These are phyloP conservation scores for Byasa hedistus DNA, from an alignment of 2,888 invertebrate genomes.

Conservation along the genomic window DNA sequence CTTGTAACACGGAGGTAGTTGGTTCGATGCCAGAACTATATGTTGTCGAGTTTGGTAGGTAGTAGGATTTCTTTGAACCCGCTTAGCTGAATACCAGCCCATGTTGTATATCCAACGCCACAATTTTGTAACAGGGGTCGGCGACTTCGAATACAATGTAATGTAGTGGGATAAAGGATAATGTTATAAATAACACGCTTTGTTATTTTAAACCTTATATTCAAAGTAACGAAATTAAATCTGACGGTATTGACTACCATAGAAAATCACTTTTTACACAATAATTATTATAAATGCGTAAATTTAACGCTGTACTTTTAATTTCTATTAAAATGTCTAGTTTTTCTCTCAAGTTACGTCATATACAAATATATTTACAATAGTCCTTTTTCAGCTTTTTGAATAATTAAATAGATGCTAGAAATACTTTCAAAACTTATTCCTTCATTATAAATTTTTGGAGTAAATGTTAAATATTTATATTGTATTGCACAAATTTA, in stretches of 20 bases:
- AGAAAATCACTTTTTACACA: constrained; percentile 56
- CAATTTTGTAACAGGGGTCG: no score
- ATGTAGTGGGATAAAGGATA: not conserved
- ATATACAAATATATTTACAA: constrained; percentile 39
- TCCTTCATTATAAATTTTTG: not conserved
- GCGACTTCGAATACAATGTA: not conserved
- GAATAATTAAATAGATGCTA: constrained; percentile 32
- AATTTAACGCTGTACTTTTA: constrained; percentile 50
- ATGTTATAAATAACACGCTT: constrained; percentile 29
- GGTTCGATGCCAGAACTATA: no score
- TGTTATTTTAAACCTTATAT: constrained; percentile 58
- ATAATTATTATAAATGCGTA: constrained; percentile 60
- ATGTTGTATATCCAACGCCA: no score
- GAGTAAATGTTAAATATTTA: not conserved
- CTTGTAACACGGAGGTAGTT: no score
- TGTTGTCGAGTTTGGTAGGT: no score
- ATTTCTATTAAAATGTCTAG: constrained; percentile 39
- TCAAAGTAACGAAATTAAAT: constrained; percentile 62
- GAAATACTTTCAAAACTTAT: constrained; percentile 17
- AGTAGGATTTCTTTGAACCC: no score
- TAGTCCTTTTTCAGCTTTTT: constrained; percentile 24
- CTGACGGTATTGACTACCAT: constrained; percentile 57
- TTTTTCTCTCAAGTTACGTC: constrained; percentile 31
- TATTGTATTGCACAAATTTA: constrained; percentile 2
- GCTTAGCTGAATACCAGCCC: no score